These are phyloP conservation scores for Ageneiosus marmoratus DNA, from an alignment of 2,113 vertebrate species.

Conservation along the genomic window DNA sequence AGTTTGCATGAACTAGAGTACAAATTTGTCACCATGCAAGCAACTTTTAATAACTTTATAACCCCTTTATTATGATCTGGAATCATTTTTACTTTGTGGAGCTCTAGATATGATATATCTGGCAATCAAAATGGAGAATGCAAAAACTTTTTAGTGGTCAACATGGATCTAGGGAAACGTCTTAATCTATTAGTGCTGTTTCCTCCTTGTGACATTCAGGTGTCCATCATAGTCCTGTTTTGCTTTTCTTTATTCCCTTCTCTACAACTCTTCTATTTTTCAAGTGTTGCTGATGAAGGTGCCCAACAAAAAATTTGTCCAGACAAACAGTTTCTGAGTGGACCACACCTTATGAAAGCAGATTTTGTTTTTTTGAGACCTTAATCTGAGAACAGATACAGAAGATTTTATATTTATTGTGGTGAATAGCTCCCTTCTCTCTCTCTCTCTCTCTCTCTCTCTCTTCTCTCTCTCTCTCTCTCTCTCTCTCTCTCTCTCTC, in stretches of 20 bases:
- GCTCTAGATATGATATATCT: neutral
- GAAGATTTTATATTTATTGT: conserved; percentile 8
- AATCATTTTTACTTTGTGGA: neutral
- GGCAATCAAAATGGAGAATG: neutral
- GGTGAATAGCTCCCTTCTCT: conserved; percentile 54
- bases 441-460: too few relatives aligned
- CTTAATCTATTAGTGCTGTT: neutral
- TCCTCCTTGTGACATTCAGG: conserved; percentile 57
- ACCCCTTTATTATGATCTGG: neutral
- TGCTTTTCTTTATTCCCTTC: too few relatives aligned
- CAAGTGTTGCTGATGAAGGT: neutral
- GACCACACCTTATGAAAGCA: neutral
- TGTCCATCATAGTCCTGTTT: conserved; percentile 65
- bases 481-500: too few relatives aligned
- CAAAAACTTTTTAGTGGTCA: neutral
- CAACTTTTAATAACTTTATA: neutral
- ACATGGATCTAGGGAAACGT: neutral
- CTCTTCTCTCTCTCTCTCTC: too few relatives aligned
- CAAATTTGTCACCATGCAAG: neutral
- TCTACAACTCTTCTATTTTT: neutral
- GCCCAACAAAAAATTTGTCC: neutral
- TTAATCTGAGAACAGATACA: neutral
- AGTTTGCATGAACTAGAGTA: neutral
- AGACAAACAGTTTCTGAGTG: neutral
- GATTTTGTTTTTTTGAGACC: neutral